These are phyloP conservation scores for Cynodonichthys magdalenae DNA, from an alignment of 2,797 vertebrate species.

Conservation along the genomic window DNA sequence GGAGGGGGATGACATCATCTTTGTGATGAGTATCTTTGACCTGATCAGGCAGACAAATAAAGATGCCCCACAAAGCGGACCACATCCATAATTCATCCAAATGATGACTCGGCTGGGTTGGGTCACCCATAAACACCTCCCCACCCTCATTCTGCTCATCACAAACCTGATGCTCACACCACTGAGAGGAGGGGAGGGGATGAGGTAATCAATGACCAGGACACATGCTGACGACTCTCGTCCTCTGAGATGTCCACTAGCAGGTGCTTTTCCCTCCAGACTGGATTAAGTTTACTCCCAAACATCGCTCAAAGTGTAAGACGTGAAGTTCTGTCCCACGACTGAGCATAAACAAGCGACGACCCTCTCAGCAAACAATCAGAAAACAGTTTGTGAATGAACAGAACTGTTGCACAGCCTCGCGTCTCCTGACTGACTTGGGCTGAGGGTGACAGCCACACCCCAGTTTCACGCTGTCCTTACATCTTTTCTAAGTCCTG, in stretches of 20 bases:
- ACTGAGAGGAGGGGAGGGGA: conserved; percentile 26
- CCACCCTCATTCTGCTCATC: conserved; percentile 15
- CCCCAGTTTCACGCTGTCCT: conserved; percentile 36
- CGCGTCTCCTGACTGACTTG: conserved; percentile 14
- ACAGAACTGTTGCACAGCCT: conserved; percentile 26
- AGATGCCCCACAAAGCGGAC: conserved; percentile 30
- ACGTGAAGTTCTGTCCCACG: not conserved
- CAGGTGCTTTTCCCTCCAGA: conserved; percentile 24
- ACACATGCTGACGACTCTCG: conserved; percentile 29
- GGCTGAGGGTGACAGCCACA: conserved; percentile 45
- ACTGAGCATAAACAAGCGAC: conserved; percentile 29
- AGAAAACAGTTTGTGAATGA: conserved; percentile 12
- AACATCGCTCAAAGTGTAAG: not conserved
- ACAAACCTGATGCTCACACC: conserved; percentile 54
- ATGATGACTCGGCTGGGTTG: conserved; percentile 42
- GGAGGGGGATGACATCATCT: conserved; percentile 66
- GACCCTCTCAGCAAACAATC: conserved; percentile 23
- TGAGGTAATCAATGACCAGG: conserved; percentile 66
- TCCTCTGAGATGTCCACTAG: conserved; percentile 21
- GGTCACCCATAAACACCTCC: conserved; percentile 21
- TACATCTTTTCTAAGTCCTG: conserved; percentile 1
- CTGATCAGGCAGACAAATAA: conserved; percentile 32
- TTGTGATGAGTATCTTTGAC: conserved; percentile 48
- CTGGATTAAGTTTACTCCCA: not conserved
- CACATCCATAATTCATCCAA: conserved; percentile 65